A percentile compares a stretch with the other conserved stretches of the same genome.
Conservation (phyloP, 2,797 vertebrate genomes). For the Manis javanica region DNA sequence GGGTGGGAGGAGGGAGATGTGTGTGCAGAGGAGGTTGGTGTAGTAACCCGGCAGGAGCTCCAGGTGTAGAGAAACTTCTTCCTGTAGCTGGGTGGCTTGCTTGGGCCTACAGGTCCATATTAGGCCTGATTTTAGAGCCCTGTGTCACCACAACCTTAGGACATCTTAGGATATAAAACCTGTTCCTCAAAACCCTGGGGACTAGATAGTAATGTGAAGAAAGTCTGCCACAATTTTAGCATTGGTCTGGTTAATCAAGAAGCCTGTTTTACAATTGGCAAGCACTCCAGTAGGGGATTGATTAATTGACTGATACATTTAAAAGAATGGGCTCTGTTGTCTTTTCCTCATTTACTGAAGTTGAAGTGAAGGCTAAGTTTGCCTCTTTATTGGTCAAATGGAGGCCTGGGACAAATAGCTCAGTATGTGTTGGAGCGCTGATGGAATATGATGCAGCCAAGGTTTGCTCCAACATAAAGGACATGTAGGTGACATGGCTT, state of each 20-base stretch:
- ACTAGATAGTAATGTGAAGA: background rate
- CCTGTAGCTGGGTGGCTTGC: background rate
- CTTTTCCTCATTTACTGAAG: background rate
- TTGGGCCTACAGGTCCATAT: background rate
- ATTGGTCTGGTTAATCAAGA: slow-evolving; percentile 48
- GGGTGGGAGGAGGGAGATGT: background rate
- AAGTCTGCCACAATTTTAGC: background rate
- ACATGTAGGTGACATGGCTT: background rate
- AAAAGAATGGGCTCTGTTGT: background rate
- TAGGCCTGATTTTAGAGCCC: background rate
- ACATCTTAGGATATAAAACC: background rate
- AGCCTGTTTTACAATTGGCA: slow-evolving; percentile 71
- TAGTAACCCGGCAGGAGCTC: background rate
- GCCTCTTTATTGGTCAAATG: slow-evolving; percentile 25
- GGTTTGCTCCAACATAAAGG: background rate
- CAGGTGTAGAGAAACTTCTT: background rate
- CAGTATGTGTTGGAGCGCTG: background rate
- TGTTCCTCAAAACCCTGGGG: background rate
- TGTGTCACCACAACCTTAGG: background rate
- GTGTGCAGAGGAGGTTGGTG: background rate
- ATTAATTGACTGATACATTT: slow-evolving; percentile 55
- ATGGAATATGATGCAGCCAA: background rate
- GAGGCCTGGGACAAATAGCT: background rate
- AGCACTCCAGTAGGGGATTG: slow-evolving; percentile 74
- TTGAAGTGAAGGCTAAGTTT: slow-evolving; percentile 58